These are phyloP conservation scores for Etia nguti DNA, from an alignment of 2,113 vertebrate species.

Conservation along the genomic window DNA sequence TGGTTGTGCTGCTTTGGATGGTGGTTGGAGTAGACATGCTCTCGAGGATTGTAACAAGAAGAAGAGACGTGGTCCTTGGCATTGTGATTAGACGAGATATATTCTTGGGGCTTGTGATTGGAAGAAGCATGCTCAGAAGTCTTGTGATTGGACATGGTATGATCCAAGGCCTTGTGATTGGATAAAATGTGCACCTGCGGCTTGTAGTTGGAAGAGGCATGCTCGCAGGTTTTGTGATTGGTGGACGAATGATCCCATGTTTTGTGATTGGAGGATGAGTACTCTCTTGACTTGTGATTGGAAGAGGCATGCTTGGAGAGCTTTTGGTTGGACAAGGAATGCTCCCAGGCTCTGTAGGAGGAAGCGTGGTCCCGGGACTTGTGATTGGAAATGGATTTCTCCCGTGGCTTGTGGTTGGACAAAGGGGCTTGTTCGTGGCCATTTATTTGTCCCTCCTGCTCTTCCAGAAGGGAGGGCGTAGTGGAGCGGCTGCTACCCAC, in stretches of 20 bases:
- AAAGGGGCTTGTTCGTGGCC: slow-evolving; percentile 80
- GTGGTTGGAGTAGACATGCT: slow-evolving; percentile 73
- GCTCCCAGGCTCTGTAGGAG: slow-evolving; percentile 69
- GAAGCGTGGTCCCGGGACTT: slow-evolving; percentile 75
- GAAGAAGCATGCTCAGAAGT: slow-evolving; percentile 73
- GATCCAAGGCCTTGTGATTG: slow-evolving; percentile 84
- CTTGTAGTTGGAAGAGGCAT: slow-evolving; percentile 73
- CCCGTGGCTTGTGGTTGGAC: slow-evolving; percentile 85
- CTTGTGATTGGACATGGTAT: slow-evolving; percentile 72
- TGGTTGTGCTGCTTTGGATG: slow-evolving; percentile 69
- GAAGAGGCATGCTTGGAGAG: slow-evolving; percentile 70
- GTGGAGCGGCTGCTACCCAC: slow-evolving; percentile 75
- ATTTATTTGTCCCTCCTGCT: slow-evolving; percentile 79
- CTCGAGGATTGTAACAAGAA: slow-evolving; percentile 55
- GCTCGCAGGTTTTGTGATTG: slow-evolving; percentile 73
- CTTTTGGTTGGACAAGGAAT: slow-evolving; percentile 71
- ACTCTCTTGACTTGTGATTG: slow-evolving; percentile 73
- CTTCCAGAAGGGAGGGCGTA: slow-evolving; percentile 75
- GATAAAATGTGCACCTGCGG: slow-evolving; percentile 75
- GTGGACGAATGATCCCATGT: slow-evolving; percentile 69
- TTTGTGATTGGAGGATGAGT: slow-evolving; percentile 75
- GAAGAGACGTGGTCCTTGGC: slow-evolving; percentile 67
- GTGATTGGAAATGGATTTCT: slow-evolving; percentile 81
- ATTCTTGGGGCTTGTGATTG: slow-evolving; percentile 73
- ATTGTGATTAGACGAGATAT: slow-evolving; percentile 70